These are phyloP conservation scores for Myrmecobius fasciatus DNA, from an alignment of 2,113 vertebrate species.

Conservation along the genomic window DNA sequence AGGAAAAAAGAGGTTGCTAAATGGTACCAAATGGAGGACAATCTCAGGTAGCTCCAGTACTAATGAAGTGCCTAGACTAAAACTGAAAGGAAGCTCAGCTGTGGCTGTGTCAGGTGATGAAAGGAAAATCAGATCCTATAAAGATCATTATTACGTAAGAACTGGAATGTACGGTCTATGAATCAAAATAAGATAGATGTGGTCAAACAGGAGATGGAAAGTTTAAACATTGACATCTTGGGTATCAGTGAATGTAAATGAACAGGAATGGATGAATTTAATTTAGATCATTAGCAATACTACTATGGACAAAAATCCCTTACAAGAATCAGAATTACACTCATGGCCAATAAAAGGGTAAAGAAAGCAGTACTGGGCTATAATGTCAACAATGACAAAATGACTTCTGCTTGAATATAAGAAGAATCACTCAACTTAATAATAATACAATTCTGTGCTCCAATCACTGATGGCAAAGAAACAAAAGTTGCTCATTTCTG, in stretches of 20 bases:
- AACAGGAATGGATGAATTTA: neutral
- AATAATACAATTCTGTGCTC: neutral
- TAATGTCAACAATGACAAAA: neutral
- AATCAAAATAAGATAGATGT: neutral
- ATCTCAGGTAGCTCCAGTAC: neutral
- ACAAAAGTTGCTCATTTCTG: neutral
- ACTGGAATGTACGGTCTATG: neutral
- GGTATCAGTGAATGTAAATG: neutral
- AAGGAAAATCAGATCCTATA: neutral
- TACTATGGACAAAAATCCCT: neutral
- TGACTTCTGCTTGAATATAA: neutral
- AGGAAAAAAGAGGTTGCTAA: neutral
- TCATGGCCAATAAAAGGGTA: neutral
- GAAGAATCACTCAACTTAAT: neutral
- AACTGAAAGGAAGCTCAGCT: neutral
- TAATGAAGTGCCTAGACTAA: neutral
- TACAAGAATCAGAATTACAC: neutral
- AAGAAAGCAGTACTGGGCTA: neutral
- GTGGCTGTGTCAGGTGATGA: neutral
- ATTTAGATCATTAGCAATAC: neutral
- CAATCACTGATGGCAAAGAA: neutral
- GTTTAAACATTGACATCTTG: neutral
- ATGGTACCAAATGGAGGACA: neutral
- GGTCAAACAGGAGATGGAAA: neutral
- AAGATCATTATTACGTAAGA: neutral